A percentile compares a stretch with the other conserved stretches of the same genome.
Evolutionary conservation across 1,140 invertebrate genomes (phyloP).

Genomic region (Aphidius gifuensis): DNA sequence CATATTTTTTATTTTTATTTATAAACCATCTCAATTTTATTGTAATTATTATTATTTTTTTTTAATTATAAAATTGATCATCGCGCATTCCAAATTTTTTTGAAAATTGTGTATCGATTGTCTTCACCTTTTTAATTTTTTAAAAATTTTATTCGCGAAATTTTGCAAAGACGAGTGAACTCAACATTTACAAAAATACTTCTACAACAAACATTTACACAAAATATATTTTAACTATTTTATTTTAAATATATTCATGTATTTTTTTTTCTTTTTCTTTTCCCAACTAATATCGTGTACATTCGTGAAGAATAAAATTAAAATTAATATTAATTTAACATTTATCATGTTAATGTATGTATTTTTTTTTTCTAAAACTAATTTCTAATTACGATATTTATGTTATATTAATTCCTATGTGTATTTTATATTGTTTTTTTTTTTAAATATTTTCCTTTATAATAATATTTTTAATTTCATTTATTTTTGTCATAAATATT

Average conservation of each 20-base stretch:
- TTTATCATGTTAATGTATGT: constrained; percentile 1
- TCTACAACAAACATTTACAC: no score
- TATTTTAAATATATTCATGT: background rate
- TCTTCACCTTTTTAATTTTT: constrained; percentile 10
- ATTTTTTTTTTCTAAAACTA: constrained; percentile 4
- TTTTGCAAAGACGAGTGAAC: no score
- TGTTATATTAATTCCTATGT: no score
- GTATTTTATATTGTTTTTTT: background rate
- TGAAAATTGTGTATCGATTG: constrained; percentile 7
- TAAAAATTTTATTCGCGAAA: background rate
- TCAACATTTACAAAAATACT: no score
- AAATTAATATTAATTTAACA: no score
- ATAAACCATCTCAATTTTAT: constrained; percentile 18
- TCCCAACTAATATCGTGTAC: background rate
- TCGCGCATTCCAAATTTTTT: background rate
- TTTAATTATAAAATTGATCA: background rate
- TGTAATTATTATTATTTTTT: background rate
- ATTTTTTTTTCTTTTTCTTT: no score
- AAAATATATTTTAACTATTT: no score
- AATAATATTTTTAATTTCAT: background rate
- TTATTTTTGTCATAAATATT: constrained; percentile 11
- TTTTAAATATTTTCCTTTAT: background rate
- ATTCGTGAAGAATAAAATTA: background rate
- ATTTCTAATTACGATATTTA: background rate
- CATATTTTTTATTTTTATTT: constrained; percentile 1